Evolutionary conservation across 2,888 invertebrate genomes (phyloP).

Genomic region (Heliconius erato): DNA sequence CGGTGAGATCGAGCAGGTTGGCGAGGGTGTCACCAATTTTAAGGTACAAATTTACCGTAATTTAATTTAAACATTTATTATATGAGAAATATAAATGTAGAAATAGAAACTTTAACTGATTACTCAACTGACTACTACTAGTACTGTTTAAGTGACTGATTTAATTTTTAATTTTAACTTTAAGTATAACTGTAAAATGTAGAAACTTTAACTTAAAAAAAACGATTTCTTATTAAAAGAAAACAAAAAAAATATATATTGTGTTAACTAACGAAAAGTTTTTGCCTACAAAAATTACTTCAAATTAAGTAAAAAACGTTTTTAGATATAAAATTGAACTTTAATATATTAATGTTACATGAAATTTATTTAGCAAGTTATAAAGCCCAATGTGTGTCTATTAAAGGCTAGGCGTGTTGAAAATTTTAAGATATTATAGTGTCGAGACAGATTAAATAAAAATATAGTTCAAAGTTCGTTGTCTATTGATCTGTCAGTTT

Average conservation of each 20-base stretch:
- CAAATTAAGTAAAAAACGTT: too few relatives aligned
- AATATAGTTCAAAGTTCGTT: slow-evolving; percentile 36
- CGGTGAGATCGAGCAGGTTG: slow-evolving; percentile 92
- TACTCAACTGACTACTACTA: too few relatives aligned
- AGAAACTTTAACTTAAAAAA: too few relatives aligned
- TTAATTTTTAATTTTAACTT: too few relatives aligned
- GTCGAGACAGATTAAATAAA: slow-evolving; percentile 25
- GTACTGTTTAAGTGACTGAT: too few relatives aligned
- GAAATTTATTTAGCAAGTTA: not conserved
- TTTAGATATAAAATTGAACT: too few relatives aligned
- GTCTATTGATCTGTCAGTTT: slow-evolving; percentile 45
- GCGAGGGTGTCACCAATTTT: slow-evolving; percentile 92
- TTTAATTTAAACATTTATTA: not conserved
- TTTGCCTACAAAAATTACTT: too few relatives aligned
- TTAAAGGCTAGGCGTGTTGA: not conserved
- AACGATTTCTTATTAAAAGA: not conserved
- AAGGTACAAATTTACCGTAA: slow-evolving; percentile 81
- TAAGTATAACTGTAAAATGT: too few relatives aligned
- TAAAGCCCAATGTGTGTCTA: slow-evolving; percentile 1
- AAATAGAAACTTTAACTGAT: too few relatives aligned
- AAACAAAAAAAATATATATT: not conserved
- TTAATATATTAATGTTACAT: not conserved
- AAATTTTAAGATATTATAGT: not conserved
- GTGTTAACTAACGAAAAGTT: not conserved
- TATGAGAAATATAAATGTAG: too few relatives aligned